Conservation (phyloP, 2,888 invertebrate species). For the Cotesia congregata region DNA sequence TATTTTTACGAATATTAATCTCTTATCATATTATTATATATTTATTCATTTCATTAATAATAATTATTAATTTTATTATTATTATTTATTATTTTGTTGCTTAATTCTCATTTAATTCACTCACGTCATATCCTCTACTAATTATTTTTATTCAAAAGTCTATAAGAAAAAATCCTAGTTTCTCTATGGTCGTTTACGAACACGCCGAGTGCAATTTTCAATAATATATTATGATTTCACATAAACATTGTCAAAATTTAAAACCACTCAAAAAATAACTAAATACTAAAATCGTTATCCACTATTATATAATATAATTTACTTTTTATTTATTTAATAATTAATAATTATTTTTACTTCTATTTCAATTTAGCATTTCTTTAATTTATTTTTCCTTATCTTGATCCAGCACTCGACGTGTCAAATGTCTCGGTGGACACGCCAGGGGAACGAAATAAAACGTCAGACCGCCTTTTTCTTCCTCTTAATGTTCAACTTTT, state of each 20-base stretch:
- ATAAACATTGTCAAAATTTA: neutral
- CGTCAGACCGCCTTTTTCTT: neutral
- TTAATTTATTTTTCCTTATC: slow-evolving; percentile 24
- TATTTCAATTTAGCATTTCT: slow-evolving; percentile 10
- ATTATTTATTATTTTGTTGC: neutral
- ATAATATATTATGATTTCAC: neutral
- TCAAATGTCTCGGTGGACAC: slow-evolving; percentile 34
- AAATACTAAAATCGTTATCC: neutral
- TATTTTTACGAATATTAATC: slow-evolving; percentile 28
- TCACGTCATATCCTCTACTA: slow-evolving; percentile 33
- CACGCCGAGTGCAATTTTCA: neutral
- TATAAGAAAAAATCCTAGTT: slow-evolving; percentile 32
- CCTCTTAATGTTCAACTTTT: neutral
- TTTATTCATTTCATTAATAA: slow-evolving; percentile 5
- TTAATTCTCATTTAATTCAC: slow-evolving; percentile 32
- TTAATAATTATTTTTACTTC: neutral
- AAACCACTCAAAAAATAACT: neutral
- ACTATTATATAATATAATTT: slow-evolving; percentile 7
- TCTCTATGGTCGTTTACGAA: neutral
- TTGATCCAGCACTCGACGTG: slow-evolving; percentile 34
- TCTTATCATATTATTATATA: slow-evolving; percentile 21
- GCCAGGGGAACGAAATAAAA: slow-evolving; percentile 29
- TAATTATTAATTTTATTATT: slow-evolving; percentile 11
- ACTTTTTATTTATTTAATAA: neutral
- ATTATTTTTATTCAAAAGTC: slow-evolving; percentile 34